A percentile compares a stretch with the other conserved stretches of the same genome.
phyloP scores from a whole-genome alignment of 1,140 invertebrate species.

The Cotesia chilonis region DNA sequence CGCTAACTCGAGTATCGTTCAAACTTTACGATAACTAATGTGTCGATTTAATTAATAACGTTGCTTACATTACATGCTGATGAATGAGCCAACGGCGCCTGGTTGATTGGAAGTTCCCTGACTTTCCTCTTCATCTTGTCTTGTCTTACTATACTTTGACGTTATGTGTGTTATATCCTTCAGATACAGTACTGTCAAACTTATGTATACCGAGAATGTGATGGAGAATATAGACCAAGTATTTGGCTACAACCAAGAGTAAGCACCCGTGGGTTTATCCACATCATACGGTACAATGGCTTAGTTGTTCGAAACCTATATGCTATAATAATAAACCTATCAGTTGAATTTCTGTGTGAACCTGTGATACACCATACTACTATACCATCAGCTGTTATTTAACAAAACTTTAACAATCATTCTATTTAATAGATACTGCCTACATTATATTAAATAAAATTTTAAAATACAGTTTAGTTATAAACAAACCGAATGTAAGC shows the following conservation, averaged over 20 bases:
- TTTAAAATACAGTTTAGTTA: background rate
- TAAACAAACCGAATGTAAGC: background rate
- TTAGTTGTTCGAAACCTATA: constrained; percentile 4
- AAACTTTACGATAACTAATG: constrained; percentile 5
- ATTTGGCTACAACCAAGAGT: background rate
- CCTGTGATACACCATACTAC: background rate
- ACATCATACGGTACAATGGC: background rate
- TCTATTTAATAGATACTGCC: too few species aligned
- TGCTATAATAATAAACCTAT: background rate
- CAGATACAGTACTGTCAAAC: background rate
- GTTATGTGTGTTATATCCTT: constrained; percentile 5
- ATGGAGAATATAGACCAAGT: background rate
- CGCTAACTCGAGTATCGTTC: constrained; percentile 11
- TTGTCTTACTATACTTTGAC: too few species aligned
- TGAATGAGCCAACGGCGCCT: constrained; percentile 4
- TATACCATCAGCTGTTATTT: too few species aligned
- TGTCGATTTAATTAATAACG: constrained; percentile 21
- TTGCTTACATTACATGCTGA: background rate
- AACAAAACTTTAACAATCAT: too few species aligned
- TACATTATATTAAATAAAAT: background rate
- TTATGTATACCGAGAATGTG: too few species aligned
- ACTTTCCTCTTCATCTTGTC: too few species aligned
- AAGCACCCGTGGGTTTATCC: constrained; percentile 1
- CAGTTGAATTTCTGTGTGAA: background rate
- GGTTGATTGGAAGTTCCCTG: background rate